Percentiles rank a stretch among this genome's conserved stretches.
phyloP scores from a whole-genome alignment of 2,113 vertebrate genomes.

The Cranoglanis bouderius region DNA sequence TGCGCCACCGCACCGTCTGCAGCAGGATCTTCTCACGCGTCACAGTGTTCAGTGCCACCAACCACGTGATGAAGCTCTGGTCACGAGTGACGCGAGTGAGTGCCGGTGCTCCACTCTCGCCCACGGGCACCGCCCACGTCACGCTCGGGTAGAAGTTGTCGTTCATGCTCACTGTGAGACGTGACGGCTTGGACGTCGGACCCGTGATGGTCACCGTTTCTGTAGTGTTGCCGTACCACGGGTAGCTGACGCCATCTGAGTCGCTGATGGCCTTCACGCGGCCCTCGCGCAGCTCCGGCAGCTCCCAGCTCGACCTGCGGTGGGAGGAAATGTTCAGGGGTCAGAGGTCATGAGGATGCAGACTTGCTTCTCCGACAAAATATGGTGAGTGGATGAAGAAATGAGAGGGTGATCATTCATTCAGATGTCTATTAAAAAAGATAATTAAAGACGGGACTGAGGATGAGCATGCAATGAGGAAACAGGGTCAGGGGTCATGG shows the following conservation, averaged over 20 bases:
- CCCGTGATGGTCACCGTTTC: constrained; percentile 85
- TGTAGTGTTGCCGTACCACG: constrained; percentile 90
- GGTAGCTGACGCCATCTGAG: constrained; percentile 88
- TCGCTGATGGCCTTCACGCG: constrained; percentile 89
- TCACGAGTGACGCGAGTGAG: constrained; percentile 88
- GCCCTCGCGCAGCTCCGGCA: constrained; percentile 85
- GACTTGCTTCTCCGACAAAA: not conserved
- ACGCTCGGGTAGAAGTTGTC: constrained; percentile 92
- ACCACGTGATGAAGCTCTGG: constrained; percentile 90
- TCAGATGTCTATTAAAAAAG: not conserved
- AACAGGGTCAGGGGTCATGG: not conserved
- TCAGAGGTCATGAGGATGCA: not conserved
- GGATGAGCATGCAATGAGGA: not conserved
- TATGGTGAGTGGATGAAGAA: not conserved
- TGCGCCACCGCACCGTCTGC: constrained; percentile 89
- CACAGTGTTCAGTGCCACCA: constrained; percentile 86
- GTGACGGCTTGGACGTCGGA: constrained; percentile 84
- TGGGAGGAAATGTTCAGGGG: not conserved
- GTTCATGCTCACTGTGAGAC: constrained; percentile 89
- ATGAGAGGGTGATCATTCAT: not conserved
- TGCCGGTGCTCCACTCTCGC: constrained; percentile 82
- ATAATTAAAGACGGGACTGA: constrained; percentile 1
- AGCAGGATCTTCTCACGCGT: constrained; percentile 88
- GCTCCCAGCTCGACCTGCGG: constrained; percentile 87
- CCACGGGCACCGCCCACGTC: constrained; percentile 88